Evolutionary conservation across 2,888 invertebrate species (phyloP).

Genomic region (Bombylius discolor): DNA sequence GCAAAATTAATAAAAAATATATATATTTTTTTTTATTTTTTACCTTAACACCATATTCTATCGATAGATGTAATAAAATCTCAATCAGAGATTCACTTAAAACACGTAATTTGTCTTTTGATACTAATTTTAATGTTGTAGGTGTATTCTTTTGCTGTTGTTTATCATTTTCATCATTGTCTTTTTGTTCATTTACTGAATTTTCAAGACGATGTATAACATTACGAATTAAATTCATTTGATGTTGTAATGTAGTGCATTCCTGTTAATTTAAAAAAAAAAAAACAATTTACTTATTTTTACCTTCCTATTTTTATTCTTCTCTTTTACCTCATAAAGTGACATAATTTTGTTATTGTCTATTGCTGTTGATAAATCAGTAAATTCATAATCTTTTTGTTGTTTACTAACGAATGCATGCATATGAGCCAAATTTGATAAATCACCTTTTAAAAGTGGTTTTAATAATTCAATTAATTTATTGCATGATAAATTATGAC

Average conservation of each 20-base stretch:
- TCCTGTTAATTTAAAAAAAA: conserved; percentile 40
- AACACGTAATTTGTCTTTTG: conserved; percentile 71
- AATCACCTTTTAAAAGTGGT: conserved; percentile 64
- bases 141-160: conserved; percentile 20
- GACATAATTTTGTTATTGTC: conserved; percentile 40
- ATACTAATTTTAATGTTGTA: conserved; percentile 45
- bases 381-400: conserved; percentile 41
- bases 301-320: no score
- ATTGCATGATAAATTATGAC: conserved; percentile 71
- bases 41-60: conserved; percentile 42
- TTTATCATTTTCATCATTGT: conserved; percentile 3
- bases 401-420: conserved; percentile 64
- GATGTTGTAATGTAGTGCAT: conserved; percentile 78
- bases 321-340: conserved; percentile 37
- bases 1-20: no score
- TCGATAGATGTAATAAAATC: conserved; percentile 58
- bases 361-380: conserved; percentile 1
- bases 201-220: conserved; percentile 62
- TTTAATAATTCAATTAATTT: conserved; percentile 68
- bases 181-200: conserved; percentile 35
- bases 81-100: conserved; percentile 72
- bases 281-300: no score
- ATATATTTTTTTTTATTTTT: conserved; percentile 1
- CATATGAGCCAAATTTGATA: conserved; percentile 70
- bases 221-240: conserved; percentile 69